Base-by-base conservation (phyloP, 1,140 invertebrate genomes). In the Drosophila grimshawi region DNA sequence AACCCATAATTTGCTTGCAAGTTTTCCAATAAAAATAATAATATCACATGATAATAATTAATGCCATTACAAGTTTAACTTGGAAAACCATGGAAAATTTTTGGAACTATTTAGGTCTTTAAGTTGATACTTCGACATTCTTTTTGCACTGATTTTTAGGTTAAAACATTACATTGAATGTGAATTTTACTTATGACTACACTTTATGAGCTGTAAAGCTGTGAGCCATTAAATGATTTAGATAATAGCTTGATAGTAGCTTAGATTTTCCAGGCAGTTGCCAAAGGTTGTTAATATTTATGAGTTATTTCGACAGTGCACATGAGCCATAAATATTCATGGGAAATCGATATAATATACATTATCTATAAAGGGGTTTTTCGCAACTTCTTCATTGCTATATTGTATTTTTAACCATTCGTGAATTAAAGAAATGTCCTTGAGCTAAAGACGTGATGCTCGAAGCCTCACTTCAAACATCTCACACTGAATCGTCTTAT, bases 241-340 rank as follows among this genome's bases (percentile, higher is more conserved):
- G 41, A 57, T 66, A 66, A 57, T 57, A 35, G 33, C 52, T 46
- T 43, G 53, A 30, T 59, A 62, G 43, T 61, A 32, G 33, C 33
- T 45, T 29, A 39, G 8, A 59, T 53, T 61, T 61, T 67, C n/a
- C 55, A 27, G 35, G 6, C 56, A n/a, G 30, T 68, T 68, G 41
- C 33, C 33, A 7, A 5, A 19, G 33, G 52, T 33, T 37, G 51
- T 72, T 57, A 57, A 56, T 49, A 65, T 71, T 71, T 56, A 71
- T 71, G 48, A 2, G 39, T 27, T 46, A 41, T 53, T 53, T 19
- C 30, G 10, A n/a, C 45, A 56, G 33, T 37, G 35, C 37, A 65
- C 55, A 49, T 45, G 48, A 32, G 48, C 39, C 37, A 68, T 61
- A 73, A 73, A 68, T 68, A 68, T 68, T 68, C n/a, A 68, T 41